A percentile compares a stretch with the other conserved stretches of the same genome.
Conservation (phyloP, 2,113 vertebrate genomes). For the Coryphaenoides rupestris region DNA sequence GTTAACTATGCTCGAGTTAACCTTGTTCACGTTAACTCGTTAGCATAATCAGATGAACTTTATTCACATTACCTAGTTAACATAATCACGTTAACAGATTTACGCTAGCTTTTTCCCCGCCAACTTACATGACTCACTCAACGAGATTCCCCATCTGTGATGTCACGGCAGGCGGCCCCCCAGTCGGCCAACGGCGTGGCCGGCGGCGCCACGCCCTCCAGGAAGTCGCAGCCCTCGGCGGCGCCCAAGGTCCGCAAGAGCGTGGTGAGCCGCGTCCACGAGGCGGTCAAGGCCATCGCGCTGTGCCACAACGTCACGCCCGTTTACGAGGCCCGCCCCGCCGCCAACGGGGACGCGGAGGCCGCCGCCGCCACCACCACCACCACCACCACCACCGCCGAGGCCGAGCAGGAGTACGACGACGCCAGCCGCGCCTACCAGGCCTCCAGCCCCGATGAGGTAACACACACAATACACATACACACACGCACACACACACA, state of each 20-base stretch:
- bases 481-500: too few species aligned
- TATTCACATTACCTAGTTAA: too few species aligned
- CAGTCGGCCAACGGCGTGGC: slow-evolving; percentile 54
- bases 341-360: slow-evolving; percentile 77
- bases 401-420: slow-evolving; percentile 92
- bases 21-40: too few species aligned
- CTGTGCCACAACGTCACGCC: slow-evolving; percentile 97
- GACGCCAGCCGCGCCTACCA: slow-evolving; percentile 95
- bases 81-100: too few species aligned
- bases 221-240: slow-evolving; percentile 71
- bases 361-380: too few species aligned
- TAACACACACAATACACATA: too few species aligned
- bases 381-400: too few species aligned
- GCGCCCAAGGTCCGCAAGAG: slow-evolving; percentile 91
- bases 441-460: slow-evolving; percentile 97
- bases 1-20: too few species aligned
- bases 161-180: slow-evolving; percentile 28
- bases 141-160: too few species aligned
- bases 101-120: too few species aligned
- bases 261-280: slow-evolving; percentile 88
- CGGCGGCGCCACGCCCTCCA: slow-evolving; percentile 68
- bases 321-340: slow-evolving; percentile 80
- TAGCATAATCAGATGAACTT: too few species aligned
- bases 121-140: too few species aligned
- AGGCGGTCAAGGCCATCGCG: slow-evolving; percentile 93